Evolutionary conservation across 2,797 vertebrate genomes (phyloP).

Genomic region (Argentina silus): DNA sequence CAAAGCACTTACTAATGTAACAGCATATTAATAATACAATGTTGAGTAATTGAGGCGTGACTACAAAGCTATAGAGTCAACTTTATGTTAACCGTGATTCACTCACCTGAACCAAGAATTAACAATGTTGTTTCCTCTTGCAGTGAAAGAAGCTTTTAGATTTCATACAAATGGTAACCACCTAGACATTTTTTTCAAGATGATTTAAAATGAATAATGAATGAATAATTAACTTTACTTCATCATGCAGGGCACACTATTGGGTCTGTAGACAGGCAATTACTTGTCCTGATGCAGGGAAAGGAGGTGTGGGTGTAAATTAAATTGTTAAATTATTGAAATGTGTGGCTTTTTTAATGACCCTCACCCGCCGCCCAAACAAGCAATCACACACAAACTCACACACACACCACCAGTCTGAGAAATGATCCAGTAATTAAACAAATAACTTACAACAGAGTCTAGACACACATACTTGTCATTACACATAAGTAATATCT

Average conservation of each 20-base stretch:
- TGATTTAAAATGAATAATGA: neutral
- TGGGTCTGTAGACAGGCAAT: slow-evolving; percentile 12
- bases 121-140: no score
- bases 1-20: no score
- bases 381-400: neutral
- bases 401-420: slow-evolving; percentile 3
- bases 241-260: slow-evolving; percentile 3
- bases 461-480: slow-evolving; percentile 25
- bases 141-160: neutral
- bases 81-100: no score
- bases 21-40: no score
- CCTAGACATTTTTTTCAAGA: neutral
- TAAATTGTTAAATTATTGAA: slow-evolving; percentile 28
- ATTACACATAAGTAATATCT: slow-evolving; percentile 39
- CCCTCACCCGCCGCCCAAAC: slow-evolving; percentile 22
- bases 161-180: neutral
- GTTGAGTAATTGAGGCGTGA: no score
- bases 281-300: slow-evolving; percentile 4
- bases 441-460: slow-evolving; percentile 32
- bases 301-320: slow-evolving; percentile 15
- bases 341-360: slow-evolving; percentile 1
- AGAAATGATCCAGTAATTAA: slow-evolving; percentile 48
- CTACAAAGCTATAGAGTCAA: no score
- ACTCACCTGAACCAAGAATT: no score
- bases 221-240: neutral